These are phyloP conservation scores for Rotaria sp. DNA, from an alignment of 2,888 invertebrate species.

Conservation along the genomic window DNA sequence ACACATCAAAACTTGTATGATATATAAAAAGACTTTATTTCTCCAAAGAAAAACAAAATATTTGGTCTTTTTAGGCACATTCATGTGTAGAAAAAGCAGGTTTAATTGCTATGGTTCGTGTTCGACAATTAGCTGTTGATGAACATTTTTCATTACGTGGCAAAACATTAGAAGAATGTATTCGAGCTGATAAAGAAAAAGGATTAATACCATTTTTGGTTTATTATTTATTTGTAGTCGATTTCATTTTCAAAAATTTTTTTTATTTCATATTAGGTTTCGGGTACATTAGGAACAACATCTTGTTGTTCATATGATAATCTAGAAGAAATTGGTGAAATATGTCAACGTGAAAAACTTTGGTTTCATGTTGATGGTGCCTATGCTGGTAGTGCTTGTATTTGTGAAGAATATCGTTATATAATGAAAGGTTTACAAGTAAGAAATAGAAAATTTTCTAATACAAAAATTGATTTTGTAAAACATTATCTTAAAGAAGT, in stretches of 20 bases:
- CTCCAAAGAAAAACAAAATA: too few species aligned
- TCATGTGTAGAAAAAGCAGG: constrained; percentile 57
- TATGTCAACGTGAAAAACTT: constrained; percentile 65
- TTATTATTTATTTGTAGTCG: constrained; percentile 53
- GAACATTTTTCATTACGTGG: constrained; percentile 52
- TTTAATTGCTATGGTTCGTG: constrained; percentile 54
- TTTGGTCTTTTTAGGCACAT: constrained; percentile 48
- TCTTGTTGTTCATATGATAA: constrained; percentile 93
- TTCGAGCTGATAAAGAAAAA: constrained; percentile 81
- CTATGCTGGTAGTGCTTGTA: constrained; percentile 90
- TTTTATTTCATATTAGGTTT: not conserved
- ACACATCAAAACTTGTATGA: constrained; percentile 57
- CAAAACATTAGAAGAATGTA: constrained; percentile 60
- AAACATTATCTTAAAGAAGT: too few species aligned
- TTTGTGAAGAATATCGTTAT: constrained; percentile 88
- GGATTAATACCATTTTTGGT: constrained; percentile 94
- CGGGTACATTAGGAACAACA: constrained; percentile 86
- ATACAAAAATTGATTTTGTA: not conserved
- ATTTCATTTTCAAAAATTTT: not conserved
- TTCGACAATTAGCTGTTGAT: constrained; percentile 53
- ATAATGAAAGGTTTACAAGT: constrained; percentile 64
- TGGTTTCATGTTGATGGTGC: constrained; percentile 97
- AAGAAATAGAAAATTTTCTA: not conserved
- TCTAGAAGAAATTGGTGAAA: constrained; percentile 77
- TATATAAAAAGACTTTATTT: not conserved